phyloP scores from a whole-genome alignment of 2,888 invertebrate genomes.

The Petrolisthes cinctipes region DNA sequence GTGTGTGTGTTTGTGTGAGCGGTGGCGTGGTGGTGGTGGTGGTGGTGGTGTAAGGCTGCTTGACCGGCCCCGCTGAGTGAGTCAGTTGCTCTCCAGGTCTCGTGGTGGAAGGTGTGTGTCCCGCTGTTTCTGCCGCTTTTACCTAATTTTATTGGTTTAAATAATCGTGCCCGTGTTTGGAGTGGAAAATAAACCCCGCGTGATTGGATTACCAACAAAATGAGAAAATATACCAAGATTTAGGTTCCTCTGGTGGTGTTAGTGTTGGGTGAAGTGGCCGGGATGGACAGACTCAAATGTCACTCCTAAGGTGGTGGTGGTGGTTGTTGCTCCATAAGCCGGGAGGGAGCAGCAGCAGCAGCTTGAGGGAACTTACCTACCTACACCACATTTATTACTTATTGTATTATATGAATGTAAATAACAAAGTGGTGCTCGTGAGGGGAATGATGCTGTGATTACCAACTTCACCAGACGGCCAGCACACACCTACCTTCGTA shows the following conservation, averaged over 20 bases:
- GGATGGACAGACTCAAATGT: background rate
- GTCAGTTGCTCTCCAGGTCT: conserved; percentile 7
- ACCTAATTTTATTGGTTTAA: too few species aligned
- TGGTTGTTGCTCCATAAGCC: background rate
- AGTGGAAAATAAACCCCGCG: background rate
- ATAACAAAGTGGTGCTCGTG: too few species aligned
- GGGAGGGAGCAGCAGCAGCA: too few species aligned
- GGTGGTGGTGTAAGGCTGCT: background rate
- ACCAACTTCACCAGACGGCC: too few species aligned
- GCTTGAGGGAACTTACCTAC: too few species aligned
- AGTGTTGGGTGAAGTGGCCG: background rate
- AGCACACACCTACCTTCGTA: too few species aligned
- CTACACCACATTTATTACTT: too few species aligned
- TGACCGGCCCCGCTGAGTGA: conserved; percentile 16
- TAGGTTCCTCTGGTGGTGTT: background rate
- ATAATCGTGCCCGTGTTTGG: background rate
- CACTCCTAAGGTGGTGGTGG: conserved; percentile 8
- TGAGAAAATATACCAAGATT: background rate
- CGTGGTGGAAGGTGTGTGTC: conserved; percentile 10
- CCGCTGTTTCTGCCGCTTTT: background rate
- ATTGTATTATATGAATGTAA: too few species aligned
- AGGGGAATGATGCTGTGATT: too few species aligned
- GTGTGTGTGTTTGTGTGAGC: background rate
- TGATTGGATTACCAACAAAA: conserved; percentile 1
- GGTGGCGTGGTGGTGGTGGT: background rate